phyloP scores from a whole-genome alignment of 2,888 invertebrate genomes.

The Icerya purchasi region DNA sequence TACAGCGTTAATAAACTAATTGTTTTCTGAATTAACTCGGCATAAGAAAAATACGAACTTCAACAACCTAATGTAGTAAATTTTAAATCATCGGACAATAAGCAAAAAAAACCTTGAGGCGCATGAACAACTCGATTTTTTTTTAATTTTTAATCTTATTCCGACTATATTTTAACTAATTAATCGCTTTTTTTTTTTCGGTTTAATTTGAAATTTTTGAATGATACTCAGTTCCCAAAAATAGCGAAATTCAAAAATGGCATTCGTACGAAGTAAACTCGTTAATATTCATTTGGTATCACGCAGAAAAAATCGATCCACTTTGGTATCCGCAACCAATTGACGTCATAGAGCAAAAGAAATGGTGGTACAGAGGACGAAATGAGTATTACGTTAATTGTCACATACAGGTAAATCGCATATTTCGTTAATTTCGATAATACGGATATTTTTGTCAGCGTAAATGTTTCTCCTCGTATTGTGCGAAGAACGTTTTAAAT shows the following conservation, averaged over 20 bases:
- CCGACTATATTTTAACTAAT: no score
- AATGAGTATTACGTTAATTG: slow-evolving; percentile 55
- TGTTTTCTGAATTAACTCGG: no score
- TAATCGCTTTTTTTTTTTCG: no score
- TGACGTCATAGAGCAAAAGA: slow-evolving; percentile 30
- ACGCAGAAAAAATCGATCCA: slow-evolving; percentile 46
- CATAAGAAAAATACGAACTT: no score
- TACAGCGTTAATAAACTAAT: no score
- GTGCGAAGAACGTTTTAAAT: background rate
- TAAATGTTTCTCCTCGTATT: background rate
- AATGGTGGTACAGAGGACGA: slow-evolving; percentile 47
- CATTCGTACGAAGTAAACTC: slow-evolving; percentile 43
- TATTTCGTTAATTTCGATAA: no score
- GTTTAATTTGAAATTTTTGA: no score
- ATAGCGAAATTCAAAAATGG: slow-evolving; percentile 44
- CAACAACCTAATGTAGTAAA: no score
- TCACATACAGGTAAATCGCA: slow-evolving; percentile 51
- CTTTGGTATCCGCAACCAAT: slow-evolving; percentile 40
- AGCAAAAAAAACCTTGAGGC: no score
- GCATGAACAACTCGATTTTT: no score
- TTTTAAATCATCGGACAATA: no score
- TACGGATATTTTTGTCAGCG: background rate
- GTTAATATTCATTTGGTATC: slow-evolving; percentile 62
- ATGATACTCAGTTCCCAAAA: slow-evolving; percentile 49
- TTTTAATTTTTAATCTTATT: no score